phyloP scores from a whole-genome alignment of 2,797 vertebrate genomes.

The Melanotaenia parkinsoni region DNA sequence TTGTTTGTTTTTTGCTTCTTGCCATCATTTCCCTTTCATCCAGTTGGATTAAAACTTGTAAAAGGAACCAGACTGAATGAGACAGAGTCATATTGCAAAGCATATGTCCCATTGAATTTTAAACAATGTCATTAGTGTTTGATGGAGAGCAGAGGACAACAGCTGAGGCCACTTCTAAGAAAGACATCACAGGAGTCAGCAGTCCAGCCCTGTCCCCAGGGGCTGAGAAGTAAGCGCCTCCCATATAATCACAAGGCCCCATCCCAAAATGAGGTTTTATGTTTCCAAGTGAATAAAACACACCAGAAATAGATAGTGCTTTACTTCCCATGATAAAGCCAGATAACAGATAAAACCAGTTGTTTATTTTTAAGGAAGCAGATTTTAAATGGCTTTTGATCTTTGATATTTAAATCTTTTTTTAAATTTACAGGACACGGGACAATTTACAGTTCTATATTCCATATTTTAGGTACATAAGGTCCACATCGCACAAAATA shows the following conservation, averaged over 20 bases:
- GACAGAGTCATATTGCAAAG: conserved; percentile 52
- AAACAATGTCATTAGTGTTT: conserved; percentile 72
- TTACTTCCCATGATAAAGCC: background rate
- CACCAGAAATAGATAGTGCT: conserved; percentile 18
- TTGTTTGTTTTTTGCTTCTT: conserved; percentile 83
- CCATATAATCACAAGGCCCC: conserved; percentile 38
- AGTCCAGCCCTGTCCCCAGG: conserved; percentile 21
- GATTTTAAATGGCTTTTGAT: conserved; percentile 14
- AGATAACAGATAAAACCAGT: conserved; percentile 36
- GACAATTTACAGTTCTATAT: background rate
- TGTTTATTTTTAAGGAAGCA: background rate
- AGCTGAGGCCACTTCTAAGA: conserved; percentile 67
- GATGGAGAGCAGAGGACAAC: conserved; percentile 51
- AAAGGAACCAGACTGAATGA: conserved; percentile 7
- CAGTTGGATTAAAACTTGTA: conserved; percentile 57
- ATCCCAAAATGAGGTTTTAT: conserved; percentile 48
- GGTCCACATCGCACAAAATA: background rate
- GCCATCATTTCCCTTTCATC: conserved; percentile 86
- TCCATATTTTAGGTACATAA: background rate
- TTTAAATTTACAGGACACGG: background rate
- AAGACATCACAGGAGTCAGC: conserved; percentile 55
- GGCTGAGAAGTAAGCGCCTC: conserved; percentile 33
- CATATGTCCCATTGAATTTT: conserved; percentile 58
- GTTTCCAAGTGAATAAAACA: conserved; percentile 42
- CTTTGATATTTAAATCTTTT: background rate